Conservation (phyloP, 2,797 vertebrate genomes). For the Tenualosa ilisha region DNA sequence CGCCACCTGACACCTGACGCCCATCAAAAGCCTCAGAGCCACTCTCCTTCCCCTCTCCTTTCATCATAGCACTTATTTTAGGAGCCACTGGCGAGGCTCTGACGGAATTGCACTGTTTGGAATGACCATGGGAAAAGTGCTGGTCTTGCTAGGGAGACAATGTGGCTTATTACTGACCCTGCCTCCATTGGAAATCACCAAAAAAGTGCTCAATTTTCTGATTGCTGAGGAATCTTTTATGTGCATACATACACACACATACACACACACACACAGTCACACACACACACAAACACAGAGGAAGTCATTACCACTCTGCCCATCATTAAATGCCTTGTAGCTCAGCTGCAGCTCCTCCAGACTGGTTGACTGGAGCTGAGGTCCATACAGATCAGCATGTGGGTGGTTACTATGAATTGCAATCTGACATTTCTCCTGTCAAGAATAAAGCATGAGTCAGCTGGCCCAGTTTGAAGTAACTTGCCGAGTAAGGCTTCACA, state of each 20-base stretch:
- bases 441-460: constrained; percentile 20
- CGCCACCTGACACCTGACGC: constrained; percentile 34
- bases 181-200: background rate
- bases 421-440: constrained; percentile 20
- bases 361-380: background rate
- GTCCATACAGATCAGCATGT: constrained; percentile 18
- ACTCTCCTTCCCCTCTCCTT: background rate
- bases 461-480: background rate
- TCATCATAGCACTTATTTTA: background rate
- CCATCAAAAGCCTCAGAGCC: constrained; percentile 26
- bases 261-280: background rate
- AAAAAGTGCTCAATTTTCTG: background rate
- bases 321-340: background rate
- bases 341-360: background rate
- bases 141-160: background rate
- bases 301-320: background rate
- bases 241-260: background rate
- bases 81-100: background rate
- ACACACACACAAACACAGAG: background rate
- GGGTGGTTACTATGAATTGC: constrained; percentile 21
- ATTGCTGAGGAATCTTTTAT: background rate
- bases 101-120: background rate
- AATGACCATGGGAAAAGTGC: background rate
- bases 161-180: background rate
- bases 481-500: background rate